phyloP scores from a whole-genome alignment of 2,797 vertebrate genomes.

The Chrysocyon brachyurus region DNA sequence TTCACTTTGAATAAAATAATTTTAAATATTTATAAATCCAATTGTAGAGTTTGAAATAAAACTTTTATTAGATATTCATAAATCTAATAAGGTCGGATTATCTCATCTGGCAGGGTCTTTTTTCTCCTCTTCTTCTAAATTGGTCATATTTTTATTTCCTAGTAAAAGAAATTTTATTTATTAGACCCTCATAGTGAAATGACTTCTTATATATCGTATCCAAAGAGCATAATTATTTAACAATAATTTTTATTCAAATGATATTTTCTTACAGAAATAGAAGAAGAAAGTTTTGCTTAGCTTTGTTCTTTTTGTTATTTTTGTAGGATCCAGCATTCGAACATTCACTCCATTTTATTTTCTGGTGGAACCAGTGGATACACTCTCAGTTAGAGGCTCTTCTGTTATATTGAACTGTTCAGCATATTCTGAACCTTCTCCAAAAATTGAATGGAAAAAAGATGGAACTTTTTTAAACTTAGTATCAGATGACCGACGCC shows the following conservation, averaged over 20 bases:
- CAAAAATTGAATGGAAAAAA: conserved; percentile 96
- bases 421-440: conserved; percentile 90
- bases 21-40: conserved; percentile 46
- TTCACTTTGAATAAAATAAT: conserved; percentile 45
- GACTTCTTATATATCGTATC: background rate
- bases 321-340: conserved; percentile 91
- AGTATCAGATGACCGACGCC: conserved; percentile 95
- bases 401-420: conserved; percentile 96
- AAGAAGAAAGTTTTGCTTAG: conserved; percentile 36
- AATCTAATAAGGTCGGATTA: background rate
- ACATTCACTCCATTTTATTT: conserved; percentile 97
- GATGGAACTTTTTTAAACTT: conserved; percentile 97
- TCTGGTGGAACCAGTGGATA: conserved; percentile 94
- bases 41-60: conserved; percentile 6
- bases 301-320: conserved; percentile 60
- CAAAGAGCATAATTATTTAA: background rate
- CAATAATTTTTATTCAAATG: conserved; percentile 8
- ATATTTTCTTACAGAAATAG: conserved; percentile 43
- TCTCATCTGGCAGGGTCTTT: background rate
- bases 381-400: conserved; percentile 92
- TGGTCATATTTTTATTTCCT: conserved; percentile 59
- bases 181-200: conserved; percentile 6
- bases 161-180: conserved; percentile 43
- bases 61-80: background rate
- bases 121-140: background rate